These are phyloP conservation scores for Phoeniculus purpureus DNA, from an alignment of 2,797 vertebrate species.

Conservation along the genomic window DNA sequence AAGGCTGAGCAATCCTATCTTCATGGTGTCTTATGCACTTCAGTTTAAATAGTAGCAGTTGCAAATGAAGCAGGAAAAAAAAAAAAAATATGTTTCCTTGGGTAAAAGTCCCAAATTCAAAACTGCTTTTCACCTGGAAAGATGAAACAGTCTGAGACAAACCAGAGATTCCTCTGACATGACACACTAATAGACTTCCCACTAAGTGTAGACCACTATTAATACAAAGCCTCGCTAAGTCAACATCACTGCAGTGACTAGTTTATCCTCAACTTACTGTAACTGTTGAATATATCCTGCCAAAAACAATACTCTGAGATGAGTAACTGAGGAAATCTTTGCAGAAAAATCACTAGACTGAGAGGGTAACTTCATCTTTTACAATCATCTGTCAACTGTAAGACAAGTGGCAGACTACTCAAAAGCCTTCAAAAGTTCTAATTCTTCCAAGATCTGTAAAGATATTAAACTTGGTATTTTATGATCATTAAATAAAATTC, in stretches of 20 bases:
- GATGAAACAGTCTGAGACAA: fast-evolving
- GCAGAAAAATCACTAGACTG: not conserved
- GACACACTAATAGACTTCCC: not conserved
- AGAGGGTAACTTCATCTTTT: not conserved
- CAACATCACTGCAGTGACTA: not conserved
- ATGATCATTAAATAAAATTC: not conserved
- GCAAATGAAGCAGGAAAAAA: not conserved
- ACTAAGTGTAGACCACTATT: not conserved
- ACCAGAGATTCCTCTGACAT: not conserved
- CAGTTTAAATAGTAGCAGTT: not conserved
- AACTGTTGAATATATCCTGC: not conserved
- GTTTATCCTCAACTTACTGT: not conserved
- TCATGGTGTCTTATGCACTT: not conserved
- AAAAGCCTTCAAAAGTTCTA: not conserved
- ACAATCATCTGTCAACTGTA: not conserved
- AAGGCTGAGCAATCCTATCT: not conserved
- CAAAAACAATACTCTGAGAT: not conserved
- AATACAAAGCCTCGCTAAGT: not conserved
- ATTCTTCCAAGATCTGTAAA: not conserved
- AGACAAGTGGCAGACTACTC: not conserved
- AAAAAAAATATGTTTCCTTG: not conserved
- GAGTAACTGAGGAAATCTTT: not conserved
- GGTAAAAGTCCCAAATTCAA: not conserved
- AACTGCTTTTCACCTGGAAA: not conserved
- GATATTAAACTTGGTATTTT: not conserved